These are phyloP conservation scores for Protonemura montana DNA, from an alignment of 2,888 invertebrate genomes.

Conservation along the genomic window DNA sequence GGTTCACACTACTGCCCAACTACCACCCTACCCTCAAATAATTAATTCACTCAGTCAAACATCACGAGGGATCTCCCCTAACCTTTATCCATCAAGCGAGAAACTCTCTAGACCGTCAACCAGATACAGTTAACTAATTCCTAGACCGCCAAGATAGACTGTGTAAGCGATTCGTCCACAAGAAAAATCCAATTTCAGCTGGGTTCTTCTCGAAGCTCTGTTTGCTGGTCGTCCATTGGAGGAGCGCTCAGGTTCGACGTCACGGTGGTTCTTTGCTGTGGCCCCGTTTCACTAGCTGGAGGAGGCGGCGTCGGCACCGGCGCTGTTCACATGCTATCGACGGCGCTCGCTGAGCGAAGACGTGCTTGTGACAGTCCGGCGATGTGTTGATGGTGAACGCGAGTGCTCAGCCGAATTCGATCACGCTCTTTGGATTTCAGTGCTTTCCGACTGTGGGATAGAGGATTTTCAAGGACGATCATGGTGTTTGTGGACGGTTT, in stretches of 20 bases:
- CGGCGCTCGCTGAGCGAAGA: not conserved
- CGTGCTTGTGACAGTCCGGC: not conserved
- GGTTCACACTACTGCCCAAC: not conserved
- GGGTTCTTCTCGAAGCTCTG: not conserved
- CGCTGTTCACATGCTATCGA: not conserved
- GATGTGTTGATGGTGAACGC: not conserved
- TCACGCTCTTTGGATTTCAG: not conserved
- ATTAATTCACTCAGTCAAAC: not conserved
- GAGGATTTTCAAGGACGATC: not conserved
- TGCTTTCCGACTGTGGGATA: not conserved
- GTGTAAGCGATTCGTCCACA: not conserved
- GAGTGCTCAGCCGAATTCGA: not conserved
- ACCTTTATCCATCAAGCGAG: not conserved
- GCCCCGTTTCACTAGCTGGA: not conserved
- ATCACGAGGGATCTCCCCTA: not conserved
- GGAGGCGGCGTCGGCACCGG: not conserved
- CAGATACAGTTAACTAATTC: slow-evolving; percentile 29
- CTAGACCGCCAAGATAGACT: slow-evolving; percentile 26
- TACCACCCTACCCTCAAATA: not conserved
- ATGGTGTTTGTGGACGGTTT: not conserved
- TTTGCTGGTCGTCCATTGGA: not conserved
- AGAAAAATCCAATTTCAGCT: not conserved
- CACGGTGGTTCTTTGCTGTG: not conserved
- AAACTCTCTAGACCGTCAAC: slow-evolving; percentile 35
- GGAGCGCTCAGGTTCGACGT: not conserved